Conservation (phyloP, 35 echinoderm and acorn worm species). For the Nesometra sesokonis region DNA sequence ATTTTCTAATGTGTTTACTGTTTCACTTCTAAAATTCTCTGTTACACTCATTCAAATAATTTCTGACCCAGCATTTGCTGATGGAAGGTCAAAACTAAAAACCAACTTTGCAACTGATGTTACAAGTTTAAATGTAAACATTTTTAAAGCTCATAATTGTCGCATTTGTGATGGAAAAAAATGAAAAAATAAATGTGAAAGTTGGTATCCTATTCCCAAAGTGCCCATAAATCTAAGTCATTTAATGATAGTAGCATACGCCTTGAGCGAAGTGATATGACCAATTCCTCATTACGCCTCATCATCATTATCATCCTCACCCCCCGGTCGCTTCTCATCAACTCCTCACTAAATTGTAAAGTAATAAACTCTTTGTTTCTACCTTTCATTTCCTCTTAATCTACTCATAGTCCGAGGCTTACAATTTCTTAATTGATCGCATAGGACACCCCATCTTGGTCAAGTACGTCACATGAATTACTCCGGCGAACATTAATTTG, state of each 20-base stretch:
- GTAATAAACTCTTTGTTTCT: not conserved
- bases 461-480: not conserved
- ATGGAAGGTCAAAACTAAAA: no score
- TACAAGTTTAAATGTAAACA: no score
- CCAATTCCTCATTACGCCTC: not conserved
- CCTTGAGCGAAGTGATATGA: not conserved
- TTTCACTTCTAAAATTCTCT: no score
- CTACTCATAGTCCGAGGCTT: not conserved
- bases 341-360: not conserved
- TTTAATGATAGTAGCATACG: not conserved
- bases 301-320: not conserved
- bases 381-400: not conserved
- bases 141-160: no score
- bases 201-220: not conserved
- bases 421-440: not conserved
- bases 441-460: not conserved
- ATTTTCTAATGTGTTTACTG: no score
- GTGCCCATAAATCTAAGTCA: not conserved
- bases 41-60: no score
- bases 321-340: not conserved
- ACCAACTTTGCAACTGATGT: no score
- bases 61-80: no score
- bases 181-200: no score
- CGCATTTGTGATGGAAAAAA: no score
- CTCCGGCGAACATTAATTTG: not conserved